Evolutionary conservation across 2,888 invertebrate genomes (phyloP).

Genomic region (Gonocerus acuteangulatus): DNA sequence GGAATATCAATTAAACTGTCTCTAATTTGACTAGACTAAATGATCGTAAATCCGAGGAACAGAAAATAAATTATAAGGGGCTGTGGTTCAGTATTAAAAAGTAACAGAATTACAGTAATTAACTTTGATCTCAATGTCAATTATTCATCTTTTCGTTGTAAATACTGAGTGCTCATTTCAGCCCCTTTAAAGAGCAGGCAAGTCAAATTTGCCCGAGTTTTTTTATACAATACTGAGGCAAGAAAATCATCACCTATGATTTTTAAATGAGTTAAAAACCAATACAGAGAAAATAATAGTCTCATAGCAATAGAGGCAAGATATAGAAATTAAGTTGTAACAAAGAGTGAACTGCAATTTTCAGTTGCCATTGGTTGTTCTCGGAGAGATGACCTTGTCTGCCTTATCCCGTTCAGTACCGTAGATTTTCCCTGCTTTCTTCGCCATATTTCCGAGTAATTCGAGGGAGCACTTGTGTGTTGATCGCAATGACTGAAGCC

Average conservation of each 20-base stretch:
- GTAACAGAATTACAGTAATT: no score
- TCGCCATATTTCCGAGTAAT: constrained; percentile 92
- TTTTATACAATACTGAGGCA: neutral
- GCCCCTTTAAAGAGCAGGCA: no score
- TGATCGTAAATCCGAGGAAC: no score
- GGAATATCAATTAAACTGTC: no score
- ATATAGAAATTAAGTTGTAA: neutral
- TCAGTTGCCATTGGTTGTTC: constrained; percentile 33
- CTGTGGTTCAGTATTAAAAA: no score
- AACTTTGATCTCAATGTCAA: no score
- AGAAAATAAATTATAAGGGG: no score
- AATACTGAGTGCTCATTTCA: no score
- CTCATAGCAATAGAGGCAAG: neutral
- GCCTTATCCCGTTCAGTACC: constrained; percentile 62
- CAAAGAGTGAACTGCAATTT: neutral
- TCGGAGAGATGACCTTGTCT: constrained; percentile 30
- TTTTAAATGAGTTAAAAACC: neutral
- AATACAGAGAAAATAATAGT: neutral
- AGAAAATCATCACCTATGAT: neutral
- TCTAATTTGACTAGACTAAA: no score
- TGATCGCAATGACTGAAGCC: constrained; percentile 89
- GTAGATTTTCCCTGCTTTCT: constrained; percentile 97
- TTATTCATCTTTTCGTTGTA: no score
- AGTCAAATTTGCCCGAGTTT: no score
- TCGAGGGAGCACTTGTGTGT: constrained; percentile 95